Conservation (phyloP, 2,113 vertebrate genomes). For the Calypte anna region DNA sequence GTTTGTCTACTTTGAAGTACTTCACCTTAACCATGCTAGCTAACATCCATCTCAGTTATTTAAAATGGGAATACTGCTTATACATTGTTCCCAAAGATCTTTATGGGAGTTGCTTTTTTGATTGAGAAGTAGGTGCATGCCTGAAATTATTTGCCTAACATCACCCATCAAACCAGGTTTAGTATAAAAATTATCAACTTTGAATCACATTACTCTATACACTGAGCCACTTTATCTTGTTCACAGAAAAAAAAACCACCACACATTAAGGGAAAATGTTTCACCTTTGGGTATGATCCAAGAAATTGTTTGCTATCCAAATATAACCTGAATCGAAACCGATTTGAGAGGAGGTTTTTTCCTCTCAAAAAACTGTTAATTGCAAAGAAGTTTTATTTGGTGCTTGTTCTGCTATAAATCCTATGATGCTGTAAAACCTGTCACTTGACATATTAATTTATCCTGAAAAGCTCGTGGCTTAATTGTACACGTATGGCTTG, state of each 20-base stretch:
- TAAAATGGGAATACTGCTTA: neutral
- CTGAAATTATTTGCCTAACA: constrained; percentile 22
- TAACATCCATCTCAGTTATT: neutral
- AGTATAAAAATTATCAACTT: neutral
- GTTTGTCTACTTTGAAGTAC: neutral
- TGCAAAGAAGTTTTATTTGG: neutral
- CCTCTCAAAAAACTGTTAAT: neutral
- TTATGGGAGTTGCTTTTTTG: neutral
- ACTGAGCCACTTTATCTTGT: neutral
- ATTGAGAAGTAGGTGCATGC: neutral
- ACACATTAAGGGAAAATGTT: neutral
- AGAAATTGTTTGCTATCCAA: neutral
- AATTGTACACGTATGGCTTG: neutral
- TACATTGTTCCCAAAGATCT: neutral
- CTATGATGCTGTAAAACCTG: neutral
- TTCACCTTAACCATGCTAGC: constrained; percentile 4
- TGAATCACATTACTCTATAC: neutral
- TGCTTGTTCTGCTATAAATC: neutral
- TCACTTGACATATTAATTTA: neutral
- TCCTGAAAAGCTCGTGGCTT: neutral
- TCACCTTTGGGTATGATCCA: constrained; percentile 16
- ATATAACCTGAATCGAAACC: constrained; percentile 23
- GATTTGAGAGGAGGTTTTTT: neutral
- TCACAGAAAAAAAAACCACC: neutral
- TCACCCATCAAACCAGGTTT: neutral